phyloP scores from a whole-genome alignment of 2,888 invertebrate genomes.

The Lochmaea crataegi region DNA sequence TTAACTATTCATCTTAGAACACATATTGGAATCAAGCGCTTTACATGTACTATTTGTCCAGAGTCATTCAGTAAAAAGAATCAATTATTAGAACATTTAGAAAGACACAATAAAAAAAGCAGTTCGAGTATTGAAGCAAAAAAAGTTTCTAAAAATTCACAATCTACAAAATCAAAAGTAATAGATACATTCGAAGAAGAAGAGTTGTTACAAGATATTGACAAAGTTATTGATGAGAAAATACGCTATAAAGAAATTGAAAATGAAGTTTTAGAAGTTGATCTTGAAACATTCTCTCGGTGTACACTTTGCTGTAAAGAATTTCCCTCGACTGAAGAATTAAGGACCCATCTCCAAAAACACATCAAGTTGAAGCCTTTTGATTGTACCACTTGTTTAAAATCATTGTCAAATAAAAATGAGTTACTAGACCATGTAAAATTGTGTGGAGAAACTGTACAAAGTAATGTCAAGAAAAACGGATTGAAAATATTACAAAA shows the following conservation, averaged over 20 bases:
- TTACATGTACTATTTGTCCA: neutral
- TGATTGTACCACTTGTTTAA: constrained; percentile 4
- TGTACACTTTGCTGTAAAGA: constrained; percentile 3
- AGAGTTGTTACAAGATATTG: constrained; percentile 7
- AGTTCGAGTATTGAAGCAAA: neutral
- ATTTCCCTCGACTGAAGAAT: neutral
- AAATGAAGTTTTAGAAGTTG: neutral
- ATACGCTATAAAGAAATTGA: neutral
- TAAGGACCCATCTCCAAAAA: neutral
- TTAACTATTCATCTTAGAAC: constrained; percentile 3
- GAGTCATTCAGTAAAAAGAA: neutral
- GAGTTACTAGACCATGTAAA: constrained; percentile 1
- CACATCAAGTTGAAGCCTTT: neutral
- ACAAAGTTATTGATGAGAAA: constrained; percentile 4
- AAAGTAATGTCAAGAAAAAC: neutral
- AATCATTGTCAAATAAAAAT: neutral
- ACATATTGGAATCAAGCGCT: constrained; percentile 4
- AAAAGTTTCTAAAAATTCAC: neutral
- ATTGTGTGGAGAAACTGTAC: neutral
- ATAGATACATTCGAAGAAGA: constrained; percentile 8
- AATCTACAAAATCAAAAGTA: neutral
- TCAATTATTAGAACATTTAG: neutral
- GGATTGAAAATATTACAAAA: neutral
- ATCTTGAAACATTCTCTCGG: neutral
- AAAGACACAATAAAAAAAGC: neutral